phyloP scores from a whole-genome alignment of 2,113 vertebrate species.

The Amphilophus citrinellus region DNA sequence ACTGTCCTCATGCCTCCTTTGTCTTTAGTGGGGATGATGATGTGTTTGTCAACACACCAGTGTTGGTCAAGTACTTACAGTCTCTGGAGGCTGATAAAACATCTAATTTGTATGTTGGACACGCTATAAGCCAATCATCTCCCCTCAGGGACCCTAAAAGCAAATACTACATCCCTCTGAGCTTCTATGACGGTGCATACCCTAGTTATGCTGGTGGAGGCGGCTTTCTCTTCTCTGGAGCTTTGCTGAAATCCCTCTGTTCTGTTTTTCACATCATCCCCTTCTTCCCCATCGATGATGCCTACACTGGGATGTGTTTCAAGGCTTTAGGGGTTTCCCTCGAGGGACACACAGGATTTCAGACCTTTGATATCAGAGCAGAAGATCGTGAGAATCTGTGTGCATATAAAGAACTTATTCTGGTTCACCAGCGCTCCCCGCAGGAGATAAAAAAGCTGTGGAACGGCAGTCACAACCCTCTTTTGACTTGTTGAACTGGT shows the following conservation, averaged over 20 bases:
- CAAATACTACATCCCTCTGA: conserved; percentile 85
- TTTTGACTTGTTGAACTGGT: conserved; percentile 73
- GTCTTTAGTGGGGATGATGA: conserved; percentile 88
- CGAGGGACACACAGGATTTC: conserved; percentile 71
- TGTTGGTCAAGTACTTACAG: conserved; percentile 75
- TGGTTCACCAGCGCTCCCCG: conserved; percentile 84
- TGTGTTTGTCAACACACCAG: conserved; percentile 85
- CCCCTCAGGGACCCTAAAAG: conserved; percentile 75
- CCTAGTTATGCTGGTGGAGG: conserved; percentile 84
- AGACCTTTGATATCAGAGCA: conserved; percentile 72
- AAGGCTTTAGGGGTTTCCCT: conserved; percentile 73
- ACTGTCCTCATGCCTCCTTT: conserved; percentile 71
- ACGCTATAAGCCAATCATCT: conserved; percentile 75
- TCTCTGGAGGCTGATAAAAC: conserved; percentile 57
- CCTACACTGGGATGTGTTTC: conserved; percentile 84
- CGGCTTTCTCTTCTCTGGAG: conserved; percentile 78
- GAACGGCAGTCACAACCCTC: conserved; percentile 75
- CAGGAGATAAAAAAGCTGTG: conserved; percentile 81
- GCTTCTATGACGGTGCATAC: conserved; percentile 77
- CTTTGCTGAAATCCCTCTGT: conserved; percentile 56
- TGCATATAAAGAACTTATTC: conserved; percentile 78
- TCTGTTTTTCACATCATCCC: conserved; percentile 65
- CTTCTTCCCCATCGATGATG: conserved; percentile 88
- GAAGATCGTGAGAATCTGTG: conserved; percentile 81
- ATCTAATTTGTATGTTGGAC: conserved; percentile 79